Conservation (phyloP, 2,113 vertebrate species). For the Rostratula benghalensis region DNA sequence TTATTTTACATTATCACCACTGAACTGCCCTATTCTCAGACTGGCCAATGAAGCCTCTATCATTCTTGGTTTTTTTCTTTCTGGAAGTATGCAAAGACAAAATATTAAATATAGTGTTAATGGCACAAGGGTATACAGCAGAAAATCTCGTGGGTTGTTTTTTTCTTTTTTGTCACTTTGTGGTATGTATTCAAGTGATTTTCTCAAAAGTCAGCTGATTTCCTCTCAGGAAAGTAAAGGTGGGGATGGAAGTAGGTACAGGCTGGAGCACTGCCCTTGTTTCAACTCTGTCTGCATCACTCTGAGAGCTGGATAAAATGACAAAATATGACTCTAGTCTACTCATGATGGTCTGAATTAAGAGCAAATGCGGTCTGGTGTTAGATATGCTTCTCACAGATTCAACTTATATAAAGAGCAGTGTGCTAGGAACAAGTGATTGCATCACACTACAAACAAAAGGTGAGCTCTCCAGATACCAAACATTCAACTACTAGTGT, state of each 20-base stretch:
- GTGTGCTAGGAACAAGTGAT: not conserved
- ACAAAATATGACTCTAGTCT: not conserved
- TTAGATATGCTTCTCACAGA: not conserved
- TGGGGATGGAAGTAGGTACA: not conserved
- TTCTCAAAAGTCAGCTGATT: not conserved
- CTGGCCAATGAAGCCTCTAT: not conserved
- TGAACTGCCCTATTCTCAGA: not conserved
- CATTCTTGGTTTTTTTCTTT: not conserved
- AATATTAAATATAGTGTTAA: rapidly evolving
- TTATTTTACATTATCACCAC: not conserved
- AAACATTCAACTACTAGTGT: not conserved
- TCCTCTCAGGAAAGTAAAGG: not conserved
- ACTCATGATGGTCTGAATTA: not conserved
- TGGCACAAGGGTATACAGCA: not conserved
- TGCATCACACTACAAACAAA: not conserved
- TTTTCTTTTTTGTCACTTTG: not conserved
- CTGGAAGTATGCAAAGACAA: not conserved
- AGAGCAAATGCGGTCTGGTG: not conserved
- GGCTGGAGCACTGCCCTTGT: not conserved
- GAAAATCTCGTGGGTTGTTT: not conserved
- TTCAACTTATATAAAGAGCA: not conserved
- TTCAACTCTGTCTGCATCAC: not conserved
- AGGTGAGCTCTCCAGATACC: not conserved
- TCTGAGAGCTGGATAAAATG: not conserved
- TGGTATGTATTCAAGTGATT: not conserved